A percentile compares a stretch with the other conserved stretches of the same genome.
Evolutionary conservation across 2,888 invertebrate genomes (phyloP).

Genomic region (Noctua janthina): DNA sequence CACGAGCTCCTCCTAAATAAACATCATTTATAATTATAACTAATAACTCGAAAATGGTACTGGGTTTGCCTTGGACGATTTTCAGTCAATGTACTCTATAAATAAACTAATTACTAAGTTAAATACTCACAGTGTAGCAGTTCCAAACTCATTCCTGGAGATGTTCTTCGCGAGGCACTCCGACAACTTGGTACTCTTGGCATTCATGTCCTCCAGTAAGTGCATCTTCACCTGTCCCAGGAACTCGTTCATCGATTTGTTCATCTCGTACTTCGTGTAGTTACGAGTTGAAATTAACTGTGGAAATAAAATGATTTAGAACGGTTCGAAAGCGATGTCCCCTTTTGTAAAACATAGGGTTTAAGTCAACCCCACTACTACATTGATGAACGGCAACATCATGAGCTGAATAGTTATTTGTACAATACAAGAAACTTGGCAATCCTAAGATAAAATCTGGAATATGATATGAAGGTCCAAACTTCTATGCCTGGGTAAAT

Average conservation of each 20-base stretch:
- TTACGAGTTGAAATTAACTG: conserved; percentile 87
- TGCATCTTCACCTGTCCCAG: conserved; percentile 81
- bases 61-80: not conserved
- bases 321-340: not conserved
- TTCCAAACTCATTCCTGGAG: conserved; percentile 79
- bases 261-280: conserved; percentile 87
- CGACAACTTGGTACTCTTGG: conserved; percentile 75
- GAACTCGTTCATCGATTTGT: conserved; percentile 85
- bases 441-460: not conserved
- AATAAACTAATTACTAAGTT: not conserved
- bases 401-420: not conserved
- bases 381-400: not conserved
- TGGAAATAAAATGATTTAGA: not conserved
- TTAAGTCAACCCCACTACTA: not conserved
- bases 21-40: no score
- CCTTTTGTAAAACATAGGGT: not conserved
- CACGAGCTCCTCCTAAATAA: no score
- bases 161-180: conserved; percentile 81
- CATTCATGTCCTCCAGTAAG: conserved; percentile 79
- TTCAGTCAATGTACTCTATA: not conserved
- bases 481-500: not conserved
- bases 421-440: not conserved
- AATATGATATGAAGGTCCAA: not conserved
- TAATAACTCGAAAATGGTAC: not conserved
- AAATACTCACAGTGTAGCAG: conserved; percentile 80